Base-by-base conservation (phyloP, 1,140 invertebrate genomes). In the Sinella curviseta region DNA sequence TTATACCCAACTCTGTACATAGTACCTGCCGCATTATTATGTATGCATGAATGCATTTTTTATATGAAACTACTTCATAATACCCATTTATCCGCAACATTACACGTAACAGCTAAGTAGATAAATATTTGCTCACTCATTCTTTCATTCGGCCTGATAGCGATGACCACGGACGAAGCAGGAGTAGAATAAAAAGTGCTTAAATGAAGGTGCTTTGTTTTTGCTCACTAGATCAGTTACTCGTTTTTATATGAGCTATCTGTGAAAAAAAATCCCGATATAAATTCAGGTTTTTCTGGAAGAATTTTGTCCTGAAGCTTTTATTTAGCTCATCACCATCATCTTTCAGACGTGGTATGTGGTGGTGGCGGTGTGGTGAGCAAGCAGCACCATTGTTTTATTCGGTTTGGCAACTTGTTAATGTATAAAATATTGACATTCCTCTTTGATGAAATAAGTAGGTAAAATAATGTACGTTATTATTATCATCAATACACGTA, bases 281-380 rank as follows among this genome's bases (percentile, higher is more conserved):
- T 33, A 33, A 70, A 70, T 70, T 70, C 65, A 70, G 65, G 65
- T 70, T 70, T 70, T 70, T 70, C 65, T 70, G 65, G 65, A 70
- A 33, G 65, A 70, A 70, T 70, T 70, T 70, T 70, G 65, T 70
- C 65, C 65, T 33, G 12, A 70, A 70, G 65, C 65, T 70, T 70
- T 60, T 60, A 14, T 12, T 60, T n/a, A 14, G 57, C 24, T 26
- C 14, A 4, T n/a, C 57, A 17, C 57, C 24, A 14, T 48, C 39
- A 4, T 17, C 39, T 48, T 17, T n/a, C n/a, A n/a, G n/a, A n/a
- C 14, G 24, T 60, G 57, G 57, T 60, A 60, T 60, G 57, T 60
- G 57, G 57, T 60, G 8, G n/a, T n/a, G n/a, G n/a, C n/a, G n/a
- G n/a, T n/a, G n/a, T n/a, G n/a, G n/a, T n/a, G n/a, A n/a, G n/a